Percentiles rank a stretch among this genome's conserved stretches.
Evolutionary conservation across 1,140 invertebrate genomes (phyloP).

Genomic region (Formica exsecta): DNA sequence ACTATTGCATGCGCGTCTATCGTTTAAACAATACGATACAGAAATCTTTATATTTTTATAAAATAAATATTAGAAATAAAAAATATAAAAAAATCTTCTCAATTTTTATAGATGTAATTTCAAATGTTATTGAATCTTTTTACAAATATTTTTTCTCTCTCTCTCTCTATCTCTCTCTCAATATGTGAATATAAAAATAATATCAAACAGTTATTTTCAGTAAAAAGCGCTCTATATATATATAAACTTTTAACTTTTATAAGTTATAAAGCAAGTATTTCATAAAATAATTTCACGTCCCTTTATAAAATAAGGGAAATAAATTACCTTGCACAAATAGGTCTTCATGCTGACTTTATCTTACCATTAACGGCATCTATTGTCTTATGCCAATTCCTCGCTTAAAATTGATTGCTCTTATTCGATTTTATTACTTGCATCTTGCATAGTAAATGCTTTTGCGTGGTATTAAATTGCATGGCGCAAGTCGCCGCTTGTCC

Average conservation of each 20-base stretch:
- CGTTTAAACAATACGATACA: neutral
- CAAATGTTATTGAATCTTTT: neutral
- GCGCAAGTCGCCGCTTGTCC: constrained; percentile 6
- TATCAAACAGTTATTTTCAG: neutral
- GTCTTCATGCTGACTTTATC: neutral
- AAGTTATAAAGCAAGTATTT: neutral
- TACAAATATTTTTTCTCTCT: neutral
- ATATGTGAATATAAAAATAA: neutral
- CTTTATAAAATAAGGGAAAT: neutral
- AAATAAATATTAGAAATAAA: neutral
- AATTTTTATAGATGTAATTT: neutral
- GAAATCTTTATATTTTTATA: constrained; percentile 15
- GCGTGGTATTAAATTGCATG: constrained; percentile 39
- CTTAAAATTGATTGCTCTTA: constrained; percentile 51
- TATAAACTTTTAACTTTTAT: neutral
- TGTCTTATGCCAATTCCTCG: constrained; percentile 30
- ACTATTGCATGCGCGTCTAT: neutral
- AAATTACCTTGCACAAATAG: neutral
- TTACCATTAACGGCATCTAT: neutral
- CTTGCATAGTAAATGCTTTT: constrained; percentile 31
- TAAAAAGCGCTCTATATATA: neutral
- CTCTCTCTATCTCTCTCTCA: neutral
- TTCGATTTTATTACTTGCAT: constrained; percentile 22
- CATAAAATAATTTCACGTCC: neutral
- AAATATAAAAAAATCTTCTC: neutral